Conservation (phyloP, 2,797 vertebrate species). For the Alca torda region DNA sequence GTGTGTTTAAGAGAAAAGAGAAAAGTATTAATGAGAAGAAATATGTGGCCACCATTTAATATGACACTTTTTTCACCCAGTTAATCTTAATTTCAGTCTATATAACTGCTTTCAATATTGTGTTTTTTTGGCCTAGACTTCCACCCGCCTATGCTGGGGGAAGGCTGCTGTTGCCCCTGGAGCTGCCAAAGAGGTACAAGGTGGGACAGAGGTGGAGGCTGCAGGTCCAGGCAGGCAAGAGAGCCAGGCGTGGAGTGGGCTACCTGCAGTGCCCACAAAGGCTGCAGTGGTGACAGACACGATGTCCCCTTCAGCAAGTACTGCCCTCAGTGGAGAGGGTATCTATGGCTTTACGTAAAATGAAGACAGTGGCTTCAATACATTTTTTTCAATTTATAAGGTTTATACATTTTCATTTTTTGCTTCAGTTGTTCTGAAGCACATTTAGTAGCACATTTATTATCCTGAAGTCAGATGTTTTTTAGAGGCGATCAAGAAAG, state of each 20-base stretch:
- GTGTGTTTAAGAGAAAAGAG: not conserved
- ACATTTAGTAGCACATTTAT: not conserved
- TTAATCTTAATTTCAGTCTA: not conserved
- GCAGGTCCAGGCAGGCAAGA: not conserved
- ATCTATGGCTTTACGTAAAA: not conserved
- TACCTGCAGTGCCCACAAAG: not conserved
- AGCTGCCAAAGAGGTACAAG: not conserved
- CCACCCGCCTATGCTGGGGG: accelerated
- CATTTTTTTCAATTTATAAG: not conserved
- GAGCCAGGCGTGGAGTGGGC: not conserved
- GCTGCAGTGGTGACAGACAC: not conserved
- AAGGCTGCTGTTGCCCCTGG: accelerated
- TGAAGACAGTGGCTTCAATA: not conserved
- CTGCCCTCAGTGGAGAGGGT: not conserved
- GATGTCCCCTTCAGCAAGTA: not conserved
- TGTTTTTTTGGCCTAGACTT: not conserved
- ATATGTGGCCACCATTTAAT: not conserved
- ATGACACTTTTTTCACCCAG: not conserved
- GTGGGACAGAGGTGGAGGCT: not conserved
- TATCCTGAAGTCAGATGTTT: not conserved
- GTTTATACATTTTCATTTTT: not conserved
- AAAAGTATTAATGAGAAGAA: not conserved
- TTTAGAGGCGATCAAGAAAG: not conserved
- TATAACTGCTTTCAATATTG: not conserved
- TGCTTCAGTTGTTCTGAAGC: not conserved